A percentile compares a stretch with the other conserved stretches of the same genome.
phyloP scores from a whole-genome alignment of 2,797 vertebrate species.

The Amazonetta brasiliensis region DNA sequence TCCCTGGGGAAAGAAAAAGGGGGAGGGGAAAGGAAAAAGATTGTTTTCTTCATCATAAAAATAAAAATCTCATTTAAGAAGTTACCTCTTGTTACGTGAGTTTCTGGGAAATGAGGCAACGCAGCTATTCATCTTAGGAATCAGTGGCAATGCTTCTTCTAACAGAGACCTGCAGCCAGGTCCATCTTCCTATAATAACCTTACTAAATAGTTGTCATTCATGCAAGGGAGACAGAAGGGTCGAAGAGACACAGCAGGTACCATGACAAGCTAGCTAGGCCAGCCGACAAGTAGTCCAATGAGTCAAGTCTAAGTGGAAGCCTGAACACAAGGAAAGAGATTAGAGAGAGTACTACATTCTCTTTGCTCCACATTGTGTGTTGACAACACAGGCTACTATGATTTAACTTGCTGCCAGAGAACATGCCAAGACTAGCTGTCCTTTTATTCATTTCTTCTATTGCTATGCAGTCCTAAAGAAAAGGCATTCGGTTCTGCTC shows the following conservation, averaged over 20 bases:
- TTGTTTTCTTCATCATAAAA: slow-evolving; percentile 37
- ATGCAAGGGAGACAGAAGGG: not conserved
- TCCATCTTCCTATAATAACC: slow-evolving; percentile 5
- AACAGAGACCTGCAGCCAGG: slow-evolving; percentile 1
- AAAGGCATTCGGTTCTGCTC: not conserved
- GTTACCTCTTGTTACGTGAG: not conserved
- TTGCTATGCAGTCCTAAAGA: not conserved
- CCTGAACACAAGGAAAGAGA: not conserved
- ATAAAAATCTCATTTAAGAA: slow-evolving; percentile 34
- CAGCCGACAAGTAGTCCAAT: not conserved
- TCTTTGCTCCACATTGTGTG: not conserved
- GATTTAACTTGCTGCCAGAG: not conserved
- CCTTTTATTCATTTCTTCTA: not conserved
- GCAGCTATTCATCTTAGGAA: not conserved
- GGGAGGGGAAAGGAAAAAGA: not conserved
- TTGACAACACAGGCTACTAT: not conserved
- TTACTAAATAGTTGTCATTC: slow-evolving; percentile 63
- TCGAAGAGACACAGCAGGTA: not conserved
- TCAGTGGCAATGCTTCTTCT: not conserved
- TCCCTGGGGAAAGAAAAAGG: not conserved
- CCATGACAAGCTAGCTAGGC: not conserved
- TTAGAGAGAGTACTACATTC: not conserved
- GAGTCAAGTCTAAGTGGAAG: not conserved
- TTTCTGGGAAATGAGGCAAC: not conserved
- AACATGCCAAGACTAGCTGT: not conserved